These are phyloP conservation scores for Aurelia aurita DNA, from an alignment of 30 jellyfish, hydroid and myxozoan species.

Conservation along the genomic window DNA sequence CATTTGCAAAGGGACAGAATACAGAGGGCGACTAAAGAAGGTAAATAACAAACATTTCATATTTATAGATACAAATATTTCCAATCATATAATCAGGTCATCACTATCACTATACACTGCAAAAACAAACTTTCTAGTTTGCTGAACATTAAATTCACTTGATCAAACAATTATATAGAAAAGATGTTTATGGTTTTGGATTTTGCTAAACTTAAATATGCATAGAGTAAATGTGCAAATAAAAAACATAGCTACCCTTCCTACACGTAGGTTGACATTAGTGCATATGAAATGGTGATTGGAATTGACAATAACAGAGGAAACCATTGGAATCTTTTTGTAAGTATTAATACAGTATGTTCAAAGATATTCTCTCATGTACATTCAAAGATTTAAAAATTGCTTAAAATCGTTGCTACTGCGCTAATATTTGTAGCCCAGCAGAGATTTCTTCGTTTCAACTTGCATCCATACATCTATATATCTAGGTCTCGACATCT, in stretches of 20 bases:
- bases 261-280: not conserved
- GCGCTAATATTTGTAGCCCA: too few relatives aligned
- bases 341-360: not conserved
- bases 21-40: constrained; percentile 1
- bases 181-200: not conserved
- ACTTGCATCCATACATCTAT: not conserved
- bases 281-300: constrained; percentile 5
- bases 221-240: not conserved
- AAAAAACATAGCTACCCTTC: not conserved
- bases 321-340: constrained; percentile 23
- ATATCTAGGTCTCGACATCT: not conserved
- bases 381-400: too few relatives aligned
- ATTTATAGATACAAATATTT: not conserved
- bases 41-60: not conserved
- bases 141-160: too few relatives aligned
- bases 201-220: not conserved
- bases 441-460: too few relatives aligned
- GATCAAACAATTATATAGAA: not conserved
- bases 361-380: not conserved
- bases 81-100: not conserved
- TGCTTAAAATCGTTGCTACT: too few relatives aligned
- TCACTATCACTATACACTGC: not conserved
- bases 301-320: constrained; percentile 14
- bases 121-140: too few relatives aligned
- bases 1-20: constrained; percentile 4